Percentiles rank a stretch among this genome's conserved stretches.
Evolutionary conservation across 2,888 invertebrate genomes (phyloP).

Genomic region (Drosophila pseudotakahashii): DNA sequence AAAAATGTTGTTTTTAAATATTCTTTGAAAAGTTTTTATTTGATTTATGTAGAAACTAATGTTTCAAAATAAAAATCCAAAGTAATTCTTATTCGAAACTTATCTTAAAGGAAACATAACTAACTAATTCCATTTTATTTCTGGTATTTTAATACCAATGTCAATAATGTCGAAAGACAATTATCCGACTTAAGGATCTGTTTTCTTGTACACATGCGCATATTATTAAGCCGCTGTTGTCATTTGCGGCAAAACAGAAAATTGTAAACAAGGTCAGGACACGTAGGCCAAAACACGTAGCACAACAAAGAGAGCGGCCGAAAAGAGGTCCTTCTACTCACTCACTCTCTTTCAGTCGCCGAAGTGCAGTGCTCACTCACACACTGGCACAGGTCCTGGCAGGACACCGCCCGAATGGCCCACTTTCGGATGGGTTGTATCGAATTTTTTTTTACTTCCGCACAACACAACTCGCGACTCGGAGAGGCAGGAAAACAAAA

Average conservation of each 20-base stretch:
- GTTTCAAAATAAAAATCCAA: too few species aligned
- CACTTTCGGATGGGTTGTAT: slow-evolving; percentile 66
- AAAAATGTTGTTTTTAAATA: too few species aligned
- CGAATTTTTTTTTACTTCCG: slow-evolving; percentile 48
- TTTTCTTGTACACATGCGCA: slow-evolving; percentile 26
- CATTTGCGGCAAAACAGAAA: slow-evolving; percentile 8
- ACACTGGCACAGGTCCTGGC: slow-evolving; percentile 7
- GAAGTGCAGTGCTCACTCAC: slow-evolving; percentile 30
- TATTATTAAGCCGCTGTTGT: background rate
- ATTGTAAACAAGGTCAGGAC: slow-evolving; percentile 32
- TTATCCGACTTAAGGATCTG: slow-evolving; percentile 13
- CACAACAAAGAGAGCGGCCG: slow-evolving; percentile 39
- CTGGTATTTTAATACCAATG: too few species aligned
- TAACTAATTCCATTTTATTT: too few species aligned
- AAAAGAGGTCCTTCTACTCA: slow-evolving; percentile 29
- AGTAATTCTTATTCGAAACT: too few species aligned
- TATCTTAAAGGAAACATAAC: too few species aligned
- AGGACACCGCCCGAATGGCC: slow-evolving; percentile 49
- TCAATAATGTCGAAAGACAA: too few species aligned
- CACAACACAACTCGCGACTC: slow-evolving; percentile 59
- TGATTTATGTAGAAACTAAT: too few species aligned
- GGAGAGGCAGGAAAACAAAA: slow-evolving; percentile 21
- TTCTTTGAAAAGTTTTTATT: too few species aligned
- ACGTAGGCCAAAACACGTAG: slow-evolving; percentile 21
- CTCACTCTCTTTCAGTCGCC: slow-evolving; percentile 35